Evolutionary conservation across 2,888 invertebrate species (phyloP).

Genomic region (Scelioninae gen. 2): DNA sequence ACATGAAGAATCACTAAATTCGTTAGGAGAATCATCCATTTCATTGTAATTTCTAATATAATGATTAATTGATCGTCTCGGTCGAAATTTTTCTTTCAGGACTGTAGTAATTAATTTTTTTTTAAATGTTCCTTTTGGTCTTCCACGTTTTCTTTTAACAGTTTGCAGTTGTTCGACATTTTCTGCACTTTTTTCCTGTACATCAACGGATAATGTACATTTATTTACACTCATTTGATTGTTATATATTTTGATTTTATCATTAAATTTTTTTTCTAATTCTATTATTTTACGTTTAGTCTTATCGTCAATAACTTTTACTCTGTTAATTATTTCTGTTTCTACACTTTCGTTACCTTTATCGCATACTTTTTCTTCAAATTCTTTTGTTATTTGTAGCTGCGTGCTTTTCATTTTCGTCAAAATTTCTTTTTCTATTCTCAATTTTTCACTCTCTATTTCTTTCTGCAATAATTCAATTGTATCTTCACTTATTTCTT

Average conservation of each 20-base stretch:
- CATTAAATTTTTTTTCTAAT: neutral
- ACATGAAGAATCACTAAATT: neutral
- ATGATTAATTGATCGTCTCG: slow-evolving; percentile 29
- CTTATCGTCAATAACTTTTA: too few relatives aligned
- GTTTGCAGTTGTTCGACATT: neutral
- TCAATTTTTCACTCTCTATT: too few relatives aligned
- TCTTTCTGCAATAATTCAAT: too few relatives aligned
- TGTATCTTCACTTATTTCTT: too few relatives aligned
- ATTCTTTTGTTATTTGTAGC: too few relatives aligned
- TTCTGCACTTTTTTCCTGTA: too few relatives aligned
- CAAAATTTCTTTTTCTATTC: too few relatives aligned
- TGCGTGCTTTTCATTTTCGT: too few relatives aligned
- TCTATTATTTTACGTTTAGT: neutral
- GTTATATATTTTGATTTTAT: neutral
- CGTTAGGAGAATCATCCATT: neutral
- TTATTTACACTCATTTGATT: neutral
- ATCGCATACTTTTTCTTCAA: too few relatives aligned
- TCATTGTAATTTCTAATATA: slow-evolving; percentile 39
- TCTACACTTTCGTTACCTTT: too few relatives aligned
- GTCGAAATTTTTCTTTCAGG: neutral
- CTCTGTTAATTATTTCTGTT: too few relatives aligned
- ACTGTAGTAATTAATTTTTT: neutral
- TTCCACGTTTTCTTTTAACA: slow-evolving; percentile 25
- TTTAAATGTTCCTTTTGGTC: slow-evolving; percentile 27
- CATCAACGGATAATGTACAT: neutral